Evolutionary conservation across 2,113 vertebrate species (phyloP), one percentile per base, ranked within the genome.

Genomic region (Lepus americanus): DNA sequence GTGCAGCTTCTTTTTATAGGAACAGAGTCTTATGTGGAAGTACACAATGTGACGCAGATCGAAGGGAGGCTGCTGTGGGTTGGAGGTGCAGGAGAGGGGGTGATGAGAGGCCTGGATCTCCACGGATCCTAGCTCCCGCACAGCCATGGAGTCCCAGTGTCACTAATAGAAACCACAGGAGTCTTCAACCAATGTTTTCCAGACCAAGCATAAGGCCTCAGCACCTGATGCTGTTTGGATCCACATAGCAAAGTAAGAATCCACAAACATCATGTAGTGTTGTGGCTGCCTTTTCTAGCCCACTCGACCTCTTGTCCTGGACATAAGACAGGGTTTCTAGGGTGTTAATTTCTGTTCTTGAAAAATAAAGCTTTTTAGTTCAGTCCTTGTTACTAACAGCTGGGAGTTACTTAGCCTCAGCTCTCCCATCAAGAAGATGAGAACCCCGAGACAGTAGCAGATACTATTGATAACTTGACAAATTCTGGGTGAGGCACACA

Each of bases 331-430:
- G 51, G 63, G 27, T 79, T 92, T 72, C 69, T 82, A 67, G 53
- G 25, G 25, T 33, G 61, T 72, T 49, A 33, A 10, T 84, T 95
- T 94, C 89, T 87, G 36, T 87, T 94, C 39, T 55, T n/a, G 25
- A 87, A 95, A 82, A 95, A 79, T 22, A 89, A 94, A 94, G 49
- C 39, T 76, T 6, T 61, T 79, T 39, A n/a, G 36, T 69, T 87
- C 51, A 13, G 29, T 82, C 33, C 95, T 78, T 88, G 25, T 59
- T 70, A 39, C 61, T 69, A 9, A 63, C 5, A 85, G n/a, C 19
- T 67, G 27, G 63, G 69, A 74, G 19, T 74, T 74, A 78, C 64
- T 59, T 89, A 64, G 55, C 59, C 73, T 89, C 44, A 33, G 33
- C 29, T 82, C 27, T 61, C 27, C 20, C 29, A 55, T 81, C 39